Percentiles rank a stretch among this genome's conserved stretches.
Evolutionary conservation across 1,140 invertebrate genomes (phyloP).

Genomic region (Zaprionus taronus): DNA sequence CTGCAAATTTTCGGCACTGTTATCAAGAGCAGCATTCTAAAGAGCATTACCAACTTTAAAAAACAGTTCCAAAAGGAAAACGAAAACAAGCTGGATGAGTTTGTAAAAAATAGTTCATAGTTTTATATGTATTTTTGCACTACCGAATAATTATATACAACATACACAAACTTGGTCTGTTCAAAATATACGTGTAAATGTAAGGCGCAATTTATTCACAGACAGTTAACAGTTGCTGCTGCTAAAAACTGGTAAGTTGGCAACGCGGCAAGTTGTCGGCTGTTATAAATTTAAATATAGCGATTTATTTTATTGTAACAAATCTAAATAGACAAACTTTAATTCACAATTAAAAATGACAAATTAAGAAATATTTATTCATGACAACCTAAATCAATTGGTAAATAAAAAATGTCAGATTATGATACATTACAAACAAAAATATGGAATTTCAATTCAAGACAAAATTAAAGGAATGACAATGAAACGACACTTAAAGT

Average conservation of each 20-base stretch:
- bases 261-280: not conserved
- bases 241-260: not conserved
- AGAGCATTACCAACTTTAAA: slow-evolving; percentile 53
- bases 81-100: slow-evolving; percentile 51
- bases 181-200: slow-evolving; percentile 5
- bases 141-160: slow-evolving; percentile 13
- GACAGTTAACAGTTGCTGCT: not conserved
- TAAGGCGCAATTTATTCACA: slow-evolving; percentile 1
- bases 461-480: not conserved
- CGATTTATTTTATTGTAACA: not conserved
- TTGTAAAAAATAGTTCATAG: slow-evolving; percentile 40
- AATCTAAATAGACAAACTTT: not conserved
- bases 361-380: not conserved
- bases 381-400: not conserved
- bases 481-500: not conserved
- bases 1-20: slow-evolving; percentile 53
- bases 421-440: not conserved
- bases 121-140: not conserved
- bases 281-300: not conserved
- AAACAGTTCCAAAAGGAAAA: slow-evolving; percentile 38
- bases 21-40: slow-evolving; percentile 52
- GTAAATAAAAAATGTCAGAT: not conserved
- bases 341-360: not conserved
- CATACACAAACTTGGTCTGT: not conserved
- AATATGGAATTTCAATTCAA: not conserved